Conservation (phyloP, 2,113 vertebrate genomes). For the Picathartes gymnocephalus region DNA sequence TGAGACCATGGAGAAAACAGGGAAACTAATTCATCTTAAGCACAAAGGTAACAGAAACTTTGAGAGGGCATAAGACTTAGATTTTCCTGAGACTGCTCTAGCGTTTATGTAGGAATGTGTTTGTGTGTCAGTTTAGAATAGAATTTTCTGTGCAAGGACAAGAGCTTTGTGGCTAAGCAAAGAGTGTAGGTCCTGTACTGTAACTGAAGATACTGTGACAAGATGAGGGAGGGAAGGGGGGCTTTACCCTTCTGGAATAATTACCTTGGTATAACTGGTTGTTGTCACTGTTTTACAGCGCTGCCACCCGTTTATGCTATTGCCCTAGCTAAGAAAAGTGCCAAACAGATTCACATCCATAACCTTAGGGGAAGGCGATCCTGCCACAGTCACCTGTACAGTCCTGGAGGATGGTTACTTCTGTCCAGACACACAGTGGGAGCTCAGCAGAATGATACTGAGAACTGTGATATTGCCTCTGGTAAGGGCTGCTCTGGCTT, state of each 20-base stretch:
- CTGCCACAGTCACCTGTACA: constrained; percentile 83
- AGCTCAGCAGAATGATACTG: constrained; percentile 62
- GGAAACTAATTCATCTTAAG: background rate
- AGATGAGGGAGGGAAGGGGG: background rate
- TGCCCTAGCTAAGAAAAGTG: constrained; percentile 77
- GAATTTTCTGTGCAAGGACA: background rate
- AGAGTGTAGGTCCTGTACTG: background rate
- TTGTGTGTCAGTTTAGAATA: background rate
- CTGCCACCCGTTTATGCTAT: constrained; percentile 74
- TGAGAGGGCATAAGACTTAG: background rate
- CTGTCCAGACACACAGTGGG: constrained; percentile 71
- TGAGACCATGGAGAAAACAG: constrained; percentile 25
- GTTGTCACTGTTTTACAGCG: constrained; percentile 58
- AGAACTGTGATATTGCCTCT: constrained; percentile 74
- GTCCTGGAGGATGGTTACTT: constrained; percentile 87
- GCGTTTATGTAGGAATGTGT: background rate
- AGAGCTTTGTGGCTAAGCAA: background rate
- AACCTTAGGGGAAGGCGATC: constrained; percentile 80
- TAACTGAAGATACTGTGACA: background rate
- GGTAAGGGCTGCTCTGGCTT: constrained; percentile 62
- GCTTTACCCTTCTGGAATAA: background rate
- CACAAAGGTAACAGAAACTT: constrained; percentile 21
- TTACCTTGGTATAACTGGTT: background rate
- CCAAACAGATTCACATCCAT: constrained; percentile 71
- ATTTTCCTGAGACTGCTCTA: background rate